Evolutionary conservation across 2,797 vertebrate genomes (phyloP), one percentile per base, ranked within the genome.

Genomic region (Sebastes vulpes): DNA sequence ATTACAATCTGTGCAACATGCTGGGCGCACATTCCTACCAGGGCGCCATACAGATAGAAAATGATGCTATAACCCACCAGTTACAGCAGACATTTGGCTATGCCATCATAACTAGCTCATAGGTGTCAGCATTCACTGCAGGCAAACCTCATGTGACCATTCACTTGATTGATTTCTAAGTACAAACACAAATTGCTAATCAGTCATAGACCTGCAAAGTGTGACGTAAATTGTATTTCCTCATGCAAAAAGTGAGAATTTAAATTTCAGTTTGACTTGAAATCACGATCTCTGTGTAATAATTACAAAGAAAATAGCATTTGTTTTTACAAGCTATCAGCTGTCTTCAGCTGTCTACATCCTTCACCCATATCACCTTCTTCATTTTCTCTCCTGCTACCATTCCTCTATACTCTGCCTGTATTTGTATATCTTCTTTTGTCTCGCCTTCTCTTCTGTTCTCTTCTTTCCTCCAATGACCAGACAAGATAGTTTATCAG

Each of bases 401-500:
- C 31, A 29, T 53, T 4, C 52, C 60, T 66, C 20, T 31, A 3
- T 14, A 23, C 9, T 53, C 18, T 14, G 25, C 25, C 59, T 65
- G 12, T 72, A 50, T 71, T 66, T 82, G 63, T 80, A 25, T 64
- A 64, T 85, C 21, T 72, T 75, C 57, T 52, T 71, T 73, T 60
- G 11, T 72, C 48, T 65, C 32, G 6, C n/a, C 64, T 53, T 63
- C 25, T 61, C 1, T 32, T 50, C 54, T 60, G 26, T 46, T 78
- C 79, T 67, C 3, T 56, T 58, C 38, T 72, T 69, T 50, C 76
- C 58, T 80, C 31, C 61, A 56, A n/a, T 61, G 73, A 81, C 42
- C 72, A 68, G 76, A 83, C 52, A 61, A 50, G 57, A 32, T 75
- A 67, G 75, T 82, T 84, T 53, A 86, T 84, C 72, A 85, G 73